Base-by-base conservation (phyloP, 1,140 invertebrate species). In the Scaptomyza hsui region DNA sequence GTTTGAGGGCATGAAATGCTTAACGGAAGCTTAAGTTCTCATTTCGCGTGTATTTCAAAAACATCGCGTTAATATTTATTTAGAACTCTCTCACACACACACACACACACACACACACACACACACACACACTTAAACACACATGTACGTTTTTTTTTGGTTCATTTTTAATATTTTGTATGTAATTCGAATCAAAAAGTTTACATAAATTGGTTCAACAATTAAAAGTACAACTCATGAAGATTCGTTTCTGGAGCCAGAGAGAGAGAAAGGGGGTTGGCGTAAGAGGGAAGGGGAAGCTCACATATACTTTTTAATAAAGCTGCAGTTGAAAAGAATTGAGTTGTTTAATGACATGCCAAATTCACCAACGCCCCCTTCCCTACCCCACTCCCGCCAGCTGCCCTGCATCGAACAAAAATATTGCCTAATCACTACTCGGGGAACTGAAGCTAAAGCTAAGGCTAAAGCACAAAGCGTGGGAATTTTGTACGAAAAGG, bases 401-500 rank as follows among this genome's bases (percentile, higher is more conserved):
- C 24, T 24, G 24, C 24, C 24, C 24, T 4, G 6, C 24, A 24
- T 24, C 24, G 4, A 24, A 37, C 7, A 12, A 65, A 72, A 86
- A 81, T 86, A 77, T 75, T 88, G 78, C 82, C 82, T 86, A 81
- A 86, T 86, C 82, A 86, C 82, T 88, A 78, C 51, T 81, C 65
- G 47, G 65, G 74, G 74, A 76, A 47, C 32, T 32, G 45, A 57
- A 41, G 26, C 37, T 67, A 7, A 57, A 47, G 37, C 35, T 65
- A 52, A 4, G 3, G 19, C 12, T 19, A 16, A 4, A 13, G 44
- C 18, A 12, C 7, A 4, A 21, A 47, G 21, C 45, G 62, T 68
- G 55, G 63, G 63, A 60, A 71, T 70, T 63, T 70, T 37, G 26
- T 7, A 29, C 26, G 7, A 29, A 2, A 21, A 59, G 45, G 29